Evolutionary conservation across 2,888 invertebrate species (phyloP).

Genomic region (Tinea pellionella): DNA sequence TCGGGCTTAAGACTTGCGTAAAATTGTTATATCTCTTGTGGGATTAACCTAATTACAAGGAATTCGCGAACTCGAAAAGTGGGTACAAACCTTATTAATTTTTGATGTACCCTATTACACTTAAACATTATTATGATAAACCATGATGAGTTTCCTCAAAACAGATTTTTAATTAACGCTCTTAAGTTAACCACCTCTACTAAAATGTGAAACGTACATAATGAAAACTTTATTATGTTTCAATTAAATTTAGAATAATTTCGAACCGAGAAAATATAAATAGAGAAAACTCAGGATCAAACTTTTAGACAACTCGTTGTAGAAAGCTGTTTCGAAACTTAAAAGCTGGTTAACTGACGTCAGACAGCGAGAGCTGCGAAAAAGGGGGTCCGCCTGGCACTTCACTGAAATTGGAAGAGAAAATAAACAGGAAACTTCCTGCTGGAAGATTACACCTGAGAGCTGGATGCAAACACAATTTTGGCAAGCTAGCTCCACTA

Average conservation of each 20-base stretch:
- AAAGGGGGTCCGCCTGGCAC: slow-evolving; percentile 29
- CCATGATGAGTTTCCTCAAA: neutral
- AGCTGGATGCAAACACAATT: slow-evolving; percentile 19
- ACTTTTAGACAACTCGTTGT: slow-evolving; percentile 23
- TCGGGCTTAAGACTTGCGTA: neutral
- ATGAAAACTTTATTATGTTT: neutral
- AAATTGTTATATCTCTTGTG: neutral
- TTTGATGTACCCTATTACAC: neutral
- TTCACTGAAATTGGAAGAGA: slow-evolving; percentile 61
- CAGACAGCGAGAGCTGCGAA: neutral
- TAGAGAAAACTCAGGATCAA: slow-evolving; percentile 24
- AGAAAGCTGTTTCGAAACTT: no score
- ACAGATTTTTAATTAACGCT: neutral
- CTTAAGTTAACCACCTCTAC: neutral
- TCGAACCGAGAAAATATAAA: neutral
- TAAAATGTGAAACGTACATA: neutral
- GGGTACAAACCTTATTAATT: neutral
- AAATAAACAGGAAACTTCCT: slow-evolving; percentile 64
- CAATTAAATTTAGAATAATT: neutral
- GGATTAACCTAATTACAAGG: slow-evolving; percentile 1
- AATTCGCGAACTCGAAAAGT: neutral
- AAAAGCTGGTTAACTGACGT: slow-evolving; percentile 27
- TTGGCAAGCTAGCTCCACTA: neutral
- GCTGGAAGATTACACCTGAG: slow-evolving; percentile 55
- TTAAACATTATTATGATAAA: neutral